Evolutionary conservation across 2,888 invertebrate genomes (phyloP).

Genomic region (Sepiola atlantica): DNA sequence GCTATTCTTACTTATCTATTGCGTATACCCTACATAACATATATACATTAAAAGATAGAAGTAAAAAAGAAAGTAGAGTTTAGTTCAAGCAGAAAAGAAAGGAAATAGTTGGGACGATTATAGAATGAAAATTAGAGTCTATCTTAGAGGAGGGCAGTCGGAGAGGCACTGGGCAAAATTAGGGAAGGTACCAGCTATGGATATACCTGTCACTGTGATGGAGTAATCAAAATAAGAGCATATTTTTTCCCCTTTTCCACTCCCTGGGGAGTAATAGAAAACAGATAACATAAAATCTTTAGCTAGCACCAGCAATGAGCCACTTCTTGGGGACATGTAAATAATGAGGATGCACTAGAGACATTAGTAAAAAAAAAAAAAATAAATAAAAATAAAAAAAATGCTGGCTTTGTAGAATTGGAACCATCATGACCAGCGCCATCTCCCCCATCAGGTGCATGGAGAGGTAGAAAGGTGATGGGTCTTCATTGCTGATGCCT

Average conservation of each 20-base stretch:
- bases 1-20: slow-evolving; percentile 19
- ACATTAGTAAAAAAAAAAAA: neutral
- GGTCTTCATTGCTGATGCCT: neutral
- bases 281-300: neutral
- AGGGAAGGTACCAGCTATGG: slow-evolving; percentile 32
- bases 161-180: slow-evolving; percentile 19
- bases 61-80: neutral
- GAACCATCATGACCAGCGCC: neutral
- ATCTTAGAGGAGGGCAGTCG: neutral
- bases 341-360: slow-evolving; percentile 32
- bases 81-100: neutral
- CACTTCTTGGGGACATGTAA: slow-evolving; percentile 32
- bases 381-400: too few relatives aligned
- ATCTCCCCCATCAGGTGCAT: neutral
- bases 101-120: neutral
- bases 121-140: slow-evolving; percentile 32
- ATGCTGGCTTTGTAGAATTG: neutral
- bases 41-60: slow-evolving; percentile 15
- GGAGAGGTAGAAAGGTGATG: neutral
- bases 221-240: slow-evolving; percentile 32
- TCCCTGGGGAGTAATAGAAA: neutral
- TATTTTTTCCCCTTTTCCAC: slow-evolving; percentile 4
- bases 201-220: slow-evolving; percentile 22
- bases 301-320: slow-evolving; percentile 10
- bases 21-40: neutral